Conservation (phyloP, 2,888 invertebrate genomes). For the Apamea crenata region DNA sequence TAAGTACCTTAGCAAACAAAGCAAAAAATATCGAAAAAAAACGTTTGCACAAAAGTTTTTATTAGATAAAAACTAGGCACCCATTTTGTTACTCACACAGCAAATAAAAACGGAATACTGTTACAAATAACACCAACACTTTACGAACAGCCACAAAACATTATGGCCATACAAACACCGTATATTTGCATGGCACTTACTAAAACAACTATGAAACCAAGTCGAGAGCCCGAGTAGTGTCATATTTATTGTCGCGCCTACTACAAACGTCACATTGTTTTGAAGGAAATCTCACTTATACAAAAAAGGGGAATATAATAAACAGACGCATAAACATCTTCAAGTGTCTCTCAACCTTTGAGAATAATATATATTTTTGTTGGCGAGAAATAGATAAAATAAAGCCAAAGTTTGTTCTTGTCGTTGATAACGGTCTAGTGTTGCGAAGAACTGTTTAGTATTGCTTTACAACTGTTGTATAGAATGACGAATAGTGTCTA, state of each 20-base stretch:
- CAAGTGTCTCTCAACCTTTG: slow-evolving; percentile 58
- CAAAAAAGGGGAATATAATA: slow-evolving; percentile 62
- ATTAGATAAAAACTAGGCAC: neutral
- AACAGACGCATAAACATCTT: slow-evolving; percentile 65
- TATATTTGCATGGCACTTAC: slow-evolving; percentile 56
- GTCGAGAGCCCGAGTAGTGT: slow-evolving; percentile 33
- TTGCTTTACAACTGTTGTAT: slow-evolving; percentile 33
- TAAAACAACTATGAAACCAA: slow-evolving; percentile 43
- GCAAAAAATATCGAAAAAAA: neutral
- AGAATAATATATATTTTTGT: slow-evolving; percentile 57
- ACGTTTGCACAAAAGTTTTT: neutral
- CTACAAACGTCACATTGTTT: slow-evolving; percentile 58
- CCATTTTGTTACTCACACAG: slow-evolving; percentile 7
- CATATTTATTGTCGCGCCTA: slow-evolving; percentile 58
- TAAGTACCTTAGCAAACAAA: neutral
- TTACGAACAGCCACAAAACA: slow-evolving; percentile 37
- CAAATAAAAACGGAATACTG: slow-evolving; percentile 28
- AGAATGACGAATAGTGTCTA: neutral
- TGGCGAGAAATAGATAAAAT: slow-evolving; percentile 59
- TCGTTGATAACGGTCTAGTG: slow-evolving; percentile 45
- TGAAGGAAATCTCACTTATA: slow-evolving; percentile 58
- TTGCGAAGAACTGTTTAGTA: slow-evolving; percentile 34
- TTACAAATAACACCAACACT: slow-evolving; percentile 35
- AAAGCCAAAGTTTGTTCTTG: slow-evolving; percentile 47
- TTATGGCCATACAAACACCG: slow-evolving; percentile 41